Evolutionary conservation across 2,888 invertebrate species (phyloP).

Genomic region (Drosophila anomalipes): DNA sequence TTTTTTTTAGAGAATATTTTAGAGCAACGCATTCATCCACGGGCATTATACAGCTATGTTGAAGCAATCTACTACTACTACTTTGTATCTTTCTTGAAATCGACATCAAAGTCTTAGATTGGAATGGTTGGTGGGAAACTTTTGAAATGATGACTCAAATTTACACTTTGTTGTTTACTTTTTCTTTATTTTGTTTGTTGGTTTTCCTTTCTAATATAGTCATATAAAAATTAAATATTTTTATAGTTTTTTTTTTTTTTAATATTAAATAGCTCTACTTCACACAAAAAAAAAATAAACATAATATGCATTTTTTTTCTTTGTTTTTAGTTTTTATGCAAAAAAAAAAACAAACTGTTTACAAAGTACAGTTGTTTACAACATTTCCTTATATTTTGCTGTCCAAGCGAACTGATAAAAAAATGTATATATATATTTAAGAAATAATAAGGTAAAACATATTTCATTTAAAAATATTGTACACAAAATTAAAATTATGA

Average conservation of each 20-base stretch:
- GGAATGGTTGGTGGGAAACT: not conserved
- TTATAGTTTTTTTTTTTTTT: slow-evolving; percentile 43
- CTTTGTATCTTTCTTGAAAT: not conserved
- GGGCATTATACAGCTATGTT: not conserved
- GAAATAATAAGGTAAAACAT: slow-evolving; percentile 40
- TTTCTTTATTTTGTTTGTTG: slow-evolving; percentile 57
- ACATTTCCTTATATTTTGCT: slow-evolving; percentile 39
- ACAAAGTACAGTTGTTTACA: slow-evolving; percentile 56
- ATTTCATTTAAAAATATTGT: slow-evolving; percentile 46
- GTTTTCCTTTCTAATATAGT: slow-evolving; percentile 49
- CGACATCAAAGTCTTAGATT: not conserved
- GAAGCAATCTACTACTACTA: not conserved
- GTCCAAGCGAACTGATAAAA: slow-evolving; percentile 39
- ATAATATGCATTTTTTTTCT: slow-evolving; percentile 27
- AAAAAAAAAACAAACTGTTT: slow-evolving; percentile 54
- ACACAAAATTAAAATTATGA: slow-evolving; percentile 60
- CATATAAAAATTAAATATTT: slow-evolving; percentile 57
- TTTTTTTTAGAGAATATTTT: not conserved
- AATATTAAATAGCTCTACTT: slow-evolving; percentile 72
- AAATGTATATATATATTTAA: slow-evolving; percentile 23
- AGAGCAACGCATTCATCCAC: not conserved
- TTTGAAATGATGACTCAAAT: slow-evolving; percentile 35
- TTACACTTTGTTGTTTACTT: slow-evolving; percentile 49
- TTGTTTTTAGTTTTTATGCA: slow-evolving; percentile 24
- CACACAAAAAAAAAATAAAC: slow-evolving; percentile 54